phyloP scores from a whole-genome alignment of 2,888 invertebrate species.

The Lamproptera curius region DNA sequence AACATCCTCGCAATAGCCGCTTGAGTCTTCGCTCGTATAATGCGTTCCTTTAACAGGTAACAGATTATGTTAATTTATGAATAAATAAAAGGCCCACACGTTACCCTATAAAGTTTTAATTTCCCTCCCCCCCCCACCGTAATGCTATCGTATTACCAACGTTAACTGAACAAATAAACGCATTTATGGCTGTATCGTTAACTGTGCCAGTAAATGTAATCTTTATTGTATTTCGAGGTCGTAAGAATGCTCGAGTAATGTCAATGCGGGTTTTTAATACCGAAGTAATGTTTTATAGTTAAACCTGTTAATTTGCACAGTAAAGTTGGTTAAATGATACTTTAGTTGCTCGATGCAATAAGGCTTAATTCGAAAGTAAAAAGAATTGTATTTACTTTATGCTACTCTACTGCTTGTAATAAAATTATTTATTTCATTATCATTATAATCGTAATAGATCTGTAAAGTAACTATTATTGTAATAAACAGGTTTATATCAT shows the following conservation, averaged over 20 bases:
- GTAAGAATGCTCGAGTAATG: slow-evolving; percentile 6
- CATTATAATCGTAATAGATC: too few species aligned
- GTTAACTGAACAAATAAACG: slow-evolving; percentile 33
- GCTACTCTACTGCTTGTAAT: too few species aligned
- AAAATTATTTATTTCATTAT: too few species aligned
- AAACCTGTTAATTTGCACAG: too few species aligned
- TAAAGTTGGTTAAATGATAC: too few species aligned
- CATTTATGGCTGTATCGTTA: slow-evolving; percentile 42
- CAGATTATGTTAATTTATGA: slow-evolving; percentile 36
- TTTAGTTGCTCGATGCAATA: too few species aligned
- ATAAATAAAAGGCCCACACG: slow-evolving; percentile 34
- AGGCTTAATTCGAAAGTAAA: too few species aligned
- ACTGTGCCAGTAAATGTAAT: slow-evolving; percentile 31
- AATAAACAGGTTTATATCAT: too few species aligned
- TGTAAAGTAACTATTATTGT: neutral
- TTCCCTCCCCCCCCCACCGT: slow-evolving; percentile 36
- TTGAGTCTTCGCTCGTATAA: neutral
- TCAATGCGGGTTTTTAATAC: slow-evolving; percentile 5
- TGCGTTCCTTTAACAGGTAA: slow-evolving; percentile 27
- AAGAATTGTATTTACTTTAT: too few species aligned
- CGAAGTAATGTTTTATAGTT: too few species aligned
- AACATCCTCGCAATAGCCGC: neutral
- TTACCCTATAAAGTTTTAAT: slow-evolving; percentile 43
- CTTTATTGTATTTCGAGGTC: slow-evolving; percentile 31
- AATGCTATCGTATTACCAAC: slow-evolving; percentile 38